Percentiles rank a stretch among this genome's conserved stretches.
Evolutionary conservation across 2,888 invertebrate genomes (phyloP).

Genomic region (Heliconius hortense): DNA sequence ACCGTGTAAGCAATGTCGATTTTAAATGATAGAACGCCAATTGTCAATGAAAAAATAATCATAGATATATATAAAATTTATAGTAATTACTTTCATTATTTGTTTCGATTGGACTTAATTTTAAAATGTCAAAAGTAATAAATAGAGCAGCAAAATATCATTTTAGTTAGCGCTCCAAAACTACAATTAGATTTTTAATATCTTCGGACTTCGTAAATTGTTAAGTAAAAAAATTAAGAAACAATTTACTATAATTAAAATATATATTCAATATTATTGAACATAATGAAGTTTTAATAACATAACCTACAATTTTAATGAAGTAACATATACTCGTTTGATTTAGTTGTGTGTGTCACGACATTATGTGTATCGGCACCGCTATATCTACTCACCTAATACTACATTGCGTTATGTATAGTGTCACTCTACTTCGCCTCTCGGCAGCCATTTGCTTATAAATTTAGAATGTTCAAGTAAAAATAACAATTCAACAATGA

Average conservation of each 20-base stretch:
- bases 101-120: neutral
- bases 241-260: neutral
- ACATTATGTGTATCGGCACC: constrained; percentile 28
- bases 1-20: neutral
- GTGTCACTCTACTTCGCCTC: constrained; percentile 71
- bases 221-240: neutral
- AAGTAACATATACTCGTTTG: constrained; percentile 15
- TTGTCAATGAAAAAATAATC: neutral
- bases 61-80: neutral
- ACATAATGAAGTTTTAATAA: constrained; percentile 8
- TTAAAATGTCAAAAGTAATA: neutral
- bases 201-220: neutral
- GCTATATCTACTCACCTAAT: constrained; percentile 46
- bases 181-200: neutral
- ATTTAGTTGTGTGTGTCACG: constrained; percentile 32
- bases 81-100: neutral
- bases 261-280: neutral
- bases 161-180: neutral
- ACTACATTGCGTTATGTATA: constrained; percentile 50
- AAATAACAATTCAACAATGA: constrained; percentile 56
- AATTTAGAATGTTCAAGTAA: constrained; percentile 76
- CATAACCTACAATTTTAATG: constrained; percentile 18
- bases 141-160: too few relatives aligned
- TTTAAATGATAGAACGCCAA: neutral
- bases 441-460: constrained; percentile 82